Conservation (phyloP, 2,888 invertebrate species). For the Aporophyla lueneburgensis region DNA sequence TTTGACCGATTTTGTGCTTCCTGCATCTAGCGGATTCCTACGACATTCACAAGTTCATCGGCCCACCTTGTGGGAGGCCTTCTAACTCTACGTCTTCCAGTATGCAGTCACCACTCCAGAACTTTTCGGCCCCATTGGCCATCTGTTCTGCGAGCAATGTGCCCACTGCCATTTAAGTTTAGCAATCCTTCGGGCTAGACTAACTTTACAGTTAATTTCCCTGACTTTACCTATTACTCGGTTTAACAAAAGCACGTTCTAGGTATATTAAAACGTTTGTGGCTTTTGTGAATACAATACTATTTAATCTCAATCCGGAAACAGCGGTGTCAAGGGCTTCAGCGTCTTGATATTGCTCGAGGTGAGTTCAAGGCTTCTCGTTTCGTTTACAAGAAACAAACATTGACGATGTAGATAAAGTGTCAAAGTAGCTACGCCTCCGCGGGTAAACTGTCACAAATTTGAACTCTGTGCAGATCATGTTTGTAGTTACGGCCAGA, state of each 20-base stretch:
- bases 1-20: too few relatives aligned
- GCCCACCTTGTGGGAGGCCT: too few relatives aligned
- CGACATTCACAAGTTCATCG: too few relatives aligned
- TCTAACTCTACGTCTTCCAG: too few relatives aligned
- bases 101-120: too few relatives aligned
- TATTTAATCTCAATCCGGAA: neutral
- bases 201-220: neutral
- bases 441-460: neutral
- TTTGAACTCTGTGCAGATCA: neutral
- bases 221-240: neutral
- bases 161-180: too few relatives aligned
- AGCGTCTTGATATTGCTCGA: slow-evolving; percentile 11
- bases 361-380: slow-evolving; percentile 9
- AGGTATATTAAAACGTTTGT: neutral
- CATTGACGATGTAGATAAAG: neutral
- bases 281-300: neutral
- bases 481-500: neutral
- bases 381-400: slow-evolving; percentile 21
- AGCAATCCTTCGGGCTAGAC: too few relatives aligned
- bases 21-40: too few relatives aligned
- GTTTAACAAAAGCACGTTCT: neutral
- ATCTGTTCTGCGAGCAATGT: too few relatives aligned
- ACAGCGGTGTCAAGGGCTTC: neutral
- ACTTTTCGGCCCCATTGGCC: too few relatives aligned
- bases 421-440: neutral